Percentiles rank a stretch among this genome's conserved stretches.
These are phyloP conservation scores for Lasius fuliginosus DNA, from an alignment of 2,888 invertebrate genomes.

Conservation along the genomic window DNA sequence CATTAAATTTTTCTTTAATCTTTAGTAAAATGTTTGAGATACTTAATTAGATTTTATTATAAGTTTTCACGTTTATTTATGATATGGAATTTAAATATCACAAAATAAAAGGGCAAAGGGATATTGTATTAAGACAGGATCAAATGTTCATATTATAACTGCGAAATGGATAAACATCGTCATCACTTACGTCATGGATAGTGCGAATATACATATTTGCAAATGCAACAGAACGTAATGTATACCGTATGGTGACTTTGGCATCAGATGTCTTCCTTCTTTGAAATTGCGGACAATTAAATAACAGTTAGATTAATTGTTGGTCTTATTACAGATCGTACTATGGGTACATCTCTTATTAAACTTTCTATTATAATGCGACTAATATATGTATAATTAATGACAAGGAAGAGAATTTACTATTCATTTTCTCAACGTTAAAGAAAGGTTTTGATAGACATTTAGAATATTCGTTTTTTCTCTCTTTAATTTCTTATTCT, in stretches of 20 bases:
- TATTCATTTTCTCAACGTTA: neutral
- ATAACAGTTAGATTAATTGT: constrained; percentile 22
- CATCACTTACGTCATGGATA: constrained; percentile 26
- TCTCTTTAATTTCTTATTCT: neutral
- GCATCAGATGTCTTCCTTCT: constrained; percentile 22
- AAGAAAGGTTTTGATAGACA: constrained; percentile 9
- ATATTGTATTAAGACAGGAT: neutral
- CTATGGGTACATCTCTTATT: neutral
- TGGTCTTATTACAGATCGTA: neutral
- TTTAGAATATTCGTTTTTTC: neutral
- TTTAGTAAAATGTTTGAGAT: neutral
- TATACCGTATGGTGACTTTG: constrained; percentile 44
- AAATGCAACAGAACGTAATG: constrained; percentile 23
- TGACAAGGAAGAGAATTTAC: neutral
- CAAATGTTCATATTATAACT: constrained; percentile 9
- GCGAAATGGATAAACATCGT: neutral
- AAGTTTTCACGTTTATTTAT: neutral
- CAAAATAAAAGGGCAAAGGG: neutral
- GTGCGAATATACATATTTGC: constrained; percentile 14
- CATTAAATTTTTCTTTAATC: neutral
- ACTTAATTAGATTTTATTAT: neutral
- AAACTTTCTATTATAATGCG: neutral
- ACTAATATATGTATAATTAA: constrained; percentile 15
- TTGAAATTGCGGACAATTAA: neutral
- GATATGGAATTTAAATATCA: neutral